Conservation (phyloP, 2,113 vertebrate species). For the Podocnemis expansa region DNA sequence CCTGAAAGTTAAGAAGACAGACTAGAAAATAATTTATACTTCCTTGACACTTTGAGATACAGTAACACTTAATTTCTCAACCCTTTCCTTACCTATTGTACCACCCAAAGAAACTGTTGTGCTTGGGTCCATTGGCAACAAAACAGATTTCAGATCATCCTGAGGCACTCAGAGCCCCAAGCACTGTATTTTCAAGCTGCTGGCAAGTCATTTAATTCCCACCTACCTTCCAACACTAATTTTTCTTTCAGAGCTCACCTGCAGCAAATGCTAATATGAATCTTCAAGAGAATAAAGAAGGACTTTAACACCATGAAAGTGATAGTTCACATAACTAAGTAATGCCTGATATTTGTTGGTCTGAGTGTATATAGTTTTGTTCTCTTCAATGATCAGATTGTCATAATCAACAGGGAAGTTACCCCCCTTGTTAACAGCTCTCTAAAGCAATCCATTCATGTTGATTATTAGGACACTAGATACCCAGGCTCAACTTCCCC, state of each 20-base stretch:
- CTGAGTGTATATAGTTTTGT: not conserved
- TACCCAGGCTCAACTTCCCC: not conserved
- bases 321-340: not conserved
- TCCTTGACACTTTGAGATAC: not conserved
- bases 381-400: not conserved
- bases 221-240: not conserved
- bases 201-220: not conserved
- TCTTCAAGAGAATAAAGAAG: not conserved
- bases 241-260: constrained; percentile 11
- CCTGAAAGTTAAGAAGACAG: not conserved
- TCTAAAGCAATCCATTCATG: not conserved
- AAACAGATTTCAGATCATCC: not conserved
- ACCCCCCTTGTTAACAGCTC: not conserved
- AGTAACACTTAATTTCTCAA: not conserved
- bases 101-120: not conserved
- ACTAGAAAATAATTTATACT: not conserved
- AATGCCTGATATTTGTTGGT: not conserved
- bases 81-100: not conserved
- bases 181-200: not conserved
- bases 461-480: not conserved
- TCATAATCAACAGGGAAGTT: not conserved
- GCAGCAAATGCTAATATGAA: not conserved
- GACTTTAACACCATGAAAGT: not conserved
- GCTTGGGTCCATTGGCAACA: not conserved
- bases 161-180: not conserved